Conservation (phyloP, 2,888 invertebrate species). For the Rhagonycha lutea region DNA sequence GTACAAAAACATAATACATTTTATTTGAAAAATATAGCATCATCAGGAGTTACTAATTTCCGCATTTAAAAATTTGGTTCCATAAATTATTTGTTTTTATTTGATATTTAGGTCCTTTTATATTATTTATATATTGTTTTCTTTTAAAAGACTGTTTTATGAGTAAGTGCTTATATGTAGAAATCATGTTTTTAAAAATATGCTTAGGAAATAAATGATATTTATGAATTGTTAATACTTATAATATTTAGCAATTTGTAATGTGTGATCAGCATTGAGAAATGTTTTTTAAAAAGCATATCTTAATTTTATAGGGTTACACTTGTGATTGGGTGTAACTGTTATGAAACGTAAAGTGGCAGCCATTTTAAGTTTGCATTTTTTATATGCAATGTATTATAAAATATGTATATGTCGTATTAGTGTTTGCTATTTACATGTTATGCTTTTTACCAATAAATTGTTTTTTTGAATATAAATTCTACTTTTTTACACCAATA, state of each 20-base stretch:
- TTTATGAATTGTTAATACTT: conserved; percentile 22
- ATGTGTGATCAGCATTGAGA: conserved; percentile 13
- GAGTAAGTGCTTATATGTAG: conserved; percentile 9
- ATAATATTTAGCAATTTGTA: conserved; percentile 13
- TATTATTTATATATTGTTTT: conserved; percentile 3
- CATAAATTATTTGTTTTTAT: neutral
- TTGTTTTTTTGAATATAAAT: conserved; percentile 1
- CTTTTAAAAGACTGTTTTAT: conserved; percentile 19
- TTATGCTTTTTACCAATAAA: conserved; percentile 27
- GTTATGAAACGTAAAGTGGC: conserved; percentile 10
- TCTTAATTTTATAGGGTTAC: neutral
- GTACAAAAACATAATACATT: neutral
- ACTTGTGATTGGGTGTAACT: neutral
- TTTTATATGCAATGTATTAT: conserved; percentile 20
- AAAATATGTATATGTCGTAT: conserved; percentile 34
- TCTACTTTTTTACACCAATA: neutral
- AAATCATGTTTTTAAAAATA: conserved; percentile 7
- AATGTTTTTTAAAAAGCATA: conserved; percentile 6
- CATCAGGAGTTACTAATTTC: neutral
- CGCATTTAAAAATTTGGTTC: neutral
- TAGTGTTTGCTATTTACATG: conserved; percentile 33
- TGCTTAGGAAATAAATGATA: conserved; percentile 15
- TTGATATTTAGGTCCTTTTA: conserved; percentile 1
- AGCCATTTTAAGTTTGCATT: conserved; percentile 12
- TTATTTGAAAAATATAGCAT: neutral